These are phyloP conservation scores for Drosophila anomelani DNA, from an alignment of 2,888 invertebrate species.

Conservation along the genomic window DNA sequence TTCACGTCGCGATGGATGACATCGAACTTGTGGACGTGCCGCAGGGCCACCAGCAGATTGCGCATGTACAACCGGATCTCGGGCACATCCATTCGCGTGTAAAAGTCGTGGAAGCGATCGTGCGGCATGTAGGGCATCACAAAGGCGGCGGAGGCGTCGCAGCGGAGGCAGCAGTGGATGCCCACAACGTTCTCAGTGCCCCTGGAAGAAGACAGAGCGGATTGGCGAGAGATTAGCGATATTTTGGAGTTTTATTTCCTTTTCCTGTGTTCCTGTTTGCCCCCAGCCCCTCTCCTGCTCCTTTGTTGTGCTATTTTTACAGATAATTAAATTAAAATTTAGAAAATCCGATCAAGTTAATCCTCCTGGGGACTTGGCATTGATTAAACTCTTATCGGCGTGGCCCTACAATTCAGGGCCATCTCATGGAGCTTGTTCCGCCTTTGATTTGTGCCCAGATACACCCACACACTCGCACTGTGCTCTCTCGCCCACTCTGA, in stretches of 20 bases:
- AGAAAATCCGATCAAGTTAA: not conserved
- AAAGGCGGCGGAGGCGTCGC: constrained; percentile 92
- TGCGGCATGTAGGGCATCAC: constrained; percentile 96
- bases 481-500: not conserved
- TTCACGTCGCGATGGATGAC: constrained; percentile 96
- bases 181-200: constrained; percentile 93
- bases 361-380: not conserved
- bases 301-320: not conserved
- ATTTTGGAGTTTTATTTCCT: no score
- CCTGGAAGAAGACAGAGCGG: constrained; percentile 79
- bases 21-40: constrained; percentile 92
- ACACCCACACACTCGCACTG: constrained; percentile 4
- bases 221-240: not conserved
- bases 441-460: constrained; percentile 5
- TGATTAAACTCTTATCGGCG: not conserved
- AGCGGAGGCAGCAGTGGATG: constrained; percentile 91
- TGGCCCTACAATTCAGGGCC: not conserved
- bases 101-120: constrained; percentile 91
- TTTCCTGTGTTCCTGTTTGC: not conserved
- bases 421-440: not conserved
- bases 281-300: not conserved
- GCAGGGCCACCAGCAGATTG: constrained; percentile 91
- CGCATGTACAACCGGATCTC: constrained; percentile 92
- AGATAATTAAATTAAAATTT: constrained; percentile 1
- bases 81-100: constrained; percentile 88